phyloP scores from a whole-genome alignment of 2,113 vertebrate species.

The Engystomops pustulosus region DNA sequence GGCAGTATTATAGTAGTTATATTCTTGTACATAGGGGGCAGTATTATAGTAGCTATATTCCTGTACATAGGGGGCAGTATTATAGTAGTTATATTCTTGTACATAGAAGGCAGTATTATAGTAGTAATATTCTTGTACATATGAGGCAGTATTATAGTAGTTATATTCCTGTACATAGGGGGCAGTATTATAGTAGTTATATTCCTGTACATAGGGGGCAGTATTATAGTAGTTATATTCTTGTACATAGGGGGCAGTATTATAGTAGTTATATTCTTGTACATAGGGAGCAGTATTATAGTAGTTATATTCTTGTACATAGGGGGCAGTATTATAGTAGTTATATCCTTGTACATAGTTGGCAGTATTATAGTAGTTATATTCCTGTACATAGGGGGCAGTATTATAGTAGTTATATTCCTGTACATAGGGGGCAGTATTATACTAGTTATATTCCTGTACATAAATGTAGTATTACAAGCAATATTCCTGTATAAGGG shows the following conservation, averaged over 20 bases:
- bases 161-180: not conserved
- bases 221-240: not conserved
- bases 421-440: not conserved
- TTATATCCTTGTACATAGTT: too few relatives aligned
- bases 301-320: too few relatives aligned
- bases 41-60: constrained; percentile 2
- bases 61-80: constrained; percentile 7
- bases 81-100: constrained; percentile 13
- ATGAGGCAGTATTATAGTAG: not conserved
- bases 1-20: not conserved
- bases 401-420: not conserved
- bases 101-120: not conserved
- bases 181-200: not conserved
- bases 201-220: not conserved
- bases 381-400: not conserved
- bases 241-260: not conserved
- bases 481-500: not conserved
- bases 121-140: constrained; percentile 9
- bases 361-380: too few relatives aligned
- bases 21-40: not conserved
- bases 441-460: not conserved
- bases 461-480: not conserved
- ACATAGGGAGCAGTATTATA: not conserved
- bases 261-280: not conserved
- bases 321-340: too few relatives aligned